Evolutionary conservation across 2,113 vertebrate species (phyloP).

Genomic region (Eupsittula cactorum): DNA sequence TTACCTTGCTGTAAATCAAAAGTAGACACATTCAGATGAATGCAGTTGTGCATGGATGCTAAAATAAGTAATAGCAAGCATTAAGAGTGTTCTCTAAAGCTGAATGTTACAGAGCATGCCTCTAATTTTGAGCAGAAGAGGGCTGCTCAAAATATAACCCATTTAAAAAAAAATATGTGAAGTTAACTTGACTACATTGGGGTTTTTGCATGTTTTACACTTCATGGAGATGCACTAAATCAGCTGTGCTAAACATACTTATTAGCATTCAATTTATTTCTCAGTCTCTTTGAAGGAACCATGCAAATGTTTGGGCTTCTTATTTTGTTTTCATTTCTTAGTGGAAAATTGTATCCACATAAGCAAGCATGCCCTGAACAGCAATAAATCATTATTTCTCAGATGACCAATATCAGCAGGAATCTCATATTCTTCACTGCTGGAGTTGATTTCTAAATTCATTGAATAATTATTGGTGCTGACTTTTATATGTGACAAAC

Average conservation of each 20-base stretch:
- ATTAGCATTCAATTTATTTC: conserved; percentile 70
- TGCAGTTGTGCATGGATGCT: neutral
- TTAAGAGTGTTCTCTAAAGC: neutral
- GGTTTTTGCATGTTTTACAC: conserved; percentile 11
- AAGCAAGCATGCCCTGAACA: conserved; percentile 71
- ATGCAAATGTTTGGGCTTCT: conserved; percentile 52
- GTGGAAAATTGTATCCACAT: conserved; percentile 70
- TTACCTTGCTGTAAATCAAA: neutral
- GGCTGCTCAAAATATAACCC: neutral
- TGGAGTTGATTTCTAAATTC: conserved; percentile 77
- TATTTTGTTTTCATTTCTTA: conserved; percentile 74
- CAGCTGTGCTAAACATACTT: conserved; percentile 56
- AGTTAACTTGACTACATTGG: neutral
- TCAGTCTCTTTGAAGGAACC: conserved; percentile 55
- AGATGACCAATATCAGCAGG: conserved; percentile 79
- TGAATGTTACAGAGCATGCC: neutral
- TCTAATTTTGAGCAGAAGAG: conserved; percentile 9
- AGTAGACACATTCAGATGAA: neutral
- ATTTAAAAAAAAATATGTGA: neutral
- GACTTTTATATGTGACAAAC: conserved; percentile 69
- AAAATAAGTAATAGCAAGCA: neutral
- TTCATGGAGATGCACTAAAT: conserved; percentile 49
- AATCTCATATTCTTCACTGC: conserved; percentile 76
- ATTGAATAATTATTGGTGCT: conserved; percentile 82
- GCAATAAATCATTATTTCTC: conserved; percentile 82